Percentiles rank a stretch among this genome's conserved stretches.
Conservation (phyloP, 2,797 vertebrate genomes). For the Ctenopoma kingsleyae region DNA sequence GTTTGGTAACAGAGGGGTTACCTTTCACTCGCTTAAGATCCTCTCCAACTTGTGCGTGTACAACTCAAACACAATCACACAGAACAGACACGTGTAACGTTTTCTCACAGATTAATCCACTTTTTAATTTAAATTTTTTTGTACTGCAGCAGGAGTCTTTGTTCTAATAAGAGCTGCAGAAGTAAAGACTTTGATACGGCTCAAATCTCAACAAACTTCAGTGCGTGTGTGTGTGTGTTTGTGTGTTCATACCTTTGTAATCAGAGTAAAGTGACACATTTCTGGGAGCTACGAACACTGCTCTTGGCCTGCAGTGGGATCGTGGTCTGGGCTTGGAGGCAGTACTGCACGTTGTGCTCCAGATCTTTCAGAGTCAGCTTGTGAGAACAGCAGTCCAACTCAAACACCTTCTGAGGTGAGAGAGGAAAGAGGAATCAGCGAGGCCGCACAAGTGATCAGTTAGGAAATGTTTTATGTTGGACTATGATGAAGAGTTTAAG, state of each 20-base stretch:
- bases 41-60: slow-evolving; percentile 10
- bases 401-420: slow-evolving; percentile 64
- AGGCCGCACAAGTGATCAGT: not conserved
- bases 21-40: slow-evolving; percentile 43
- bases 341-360: slow-evolving; percentile 69
- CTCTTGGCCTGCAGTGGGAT: slow-evolving; percentile 60
- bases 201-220: too few species aligned
- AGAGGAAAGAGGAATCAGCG: not conserved
- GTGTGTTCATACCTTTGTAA: slow-evolving; percentile 32
- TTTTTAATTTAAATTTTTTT: not conserved
- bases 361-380: slow-evolving; percentile 66
- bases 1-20: slow-evolving; percentile 30
- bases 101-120: not conserved
- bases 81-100: slow-evolving; percentile 13
- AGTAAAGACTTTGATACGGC: not conserved
- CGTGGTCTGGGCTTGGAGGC: slow-evolving; percentile 76
- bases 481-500: not conserved
- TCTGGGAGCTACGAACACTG: slow-evolving; percentile 62
- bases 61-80: not conserved
- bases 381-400: slow-evolving; percentile 62
- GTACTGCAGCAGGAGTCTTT: not conserved
- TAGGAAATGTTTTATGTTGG: not conserved
- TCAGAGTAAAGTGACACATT: slow-evolving; percentile 75
- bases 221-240: not conserved
- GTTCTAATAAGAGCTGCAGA: not conserved